These are phyloP conservation scores for Hirtodrosophila confusa DNA, from an alignment of 2,888 invertebrate species.

Conservation along the genomic window DNA sequence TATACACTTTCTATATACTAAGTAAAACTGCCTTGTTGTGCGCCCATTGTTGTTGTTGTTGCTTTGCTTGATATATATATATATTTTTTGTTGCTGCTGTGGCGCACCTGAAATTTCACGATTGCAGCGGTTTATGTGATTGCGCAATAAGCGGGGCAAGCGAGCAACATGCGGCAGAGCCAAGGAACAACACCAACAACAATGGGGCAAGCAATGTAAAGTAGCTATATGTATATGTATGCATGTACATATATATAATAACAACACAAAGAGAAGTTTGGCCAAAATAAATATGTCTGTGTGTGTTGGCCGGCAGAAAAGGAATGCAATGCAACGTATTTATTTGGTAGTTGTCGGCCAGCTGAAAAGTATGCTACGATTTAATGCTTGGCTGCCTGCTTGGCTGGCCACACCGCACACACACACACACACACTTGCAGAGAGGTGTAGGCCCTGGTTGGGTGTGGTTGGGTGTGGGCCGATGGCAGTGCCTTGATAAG, in stretches of 20 bases:
- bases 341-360: conserved; percentile 35
- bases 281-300: conserved; percentile 20
- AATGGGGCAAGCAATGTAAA: conserved; percentile 11
- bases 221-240: conserved; percentile 11
- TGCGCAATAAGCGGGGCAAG: conserved; percentile 49
- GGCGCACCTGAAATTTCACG: conserved; percentile 68
- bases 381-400: conserved; percentile 45
- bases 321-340: conserved; percentile 42
- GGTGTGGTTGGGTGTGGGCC: conserved; percentile 21
- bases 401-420: conserved; percentile 9
- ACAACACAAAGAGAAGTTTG: conserved; percentile 18
- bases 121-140: conserved; percentile 60
- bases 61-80: not conserved
- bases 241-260: conserved; percentile 17
- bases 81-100: conserved; percentile 22
- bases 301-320: conserved; percentile 9
- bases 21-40: conserved; percentile 33
- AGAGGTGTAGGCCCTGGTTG: conserved; percentile 7
- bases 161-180: conserved; percentile 27
- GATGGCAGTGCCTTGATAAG: conserved; percentile 69
- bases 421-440: conserved; percentile 2
- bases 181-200: conserved; percentile 34
- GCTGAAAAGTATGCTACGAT: conserved; percentile 62
- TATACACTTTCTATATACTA: conserved; percentile 23
- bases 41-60: conserved; percentile 12